Conservation (phyloP, 2,113 vertebrate species). For the Anthoscopus minutus region DNA sequence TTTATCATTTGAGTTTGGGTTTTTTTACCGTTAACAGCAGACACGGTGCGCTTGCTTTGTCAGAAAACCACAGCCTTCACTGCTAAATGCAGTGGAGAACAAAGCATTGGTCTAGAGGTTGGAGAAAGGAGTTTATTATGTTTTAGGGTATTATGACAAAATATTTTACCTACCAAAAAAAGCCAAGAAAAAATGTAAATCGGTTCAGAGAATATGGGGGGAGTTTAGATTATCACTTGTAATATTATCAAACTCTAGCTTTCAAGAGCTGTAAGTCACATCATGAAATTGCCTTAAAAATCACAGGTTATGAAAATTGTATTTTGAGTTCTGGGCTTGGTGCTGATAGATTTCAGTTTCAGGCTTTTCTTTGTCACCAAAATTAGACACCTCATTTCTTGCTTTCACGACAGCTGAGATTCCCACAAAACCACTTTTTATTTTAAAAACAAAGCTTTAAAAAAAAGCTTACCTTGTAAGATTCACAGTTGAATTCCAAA, state of each 20-base stretch:
- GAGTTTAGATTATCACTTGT: neutral
- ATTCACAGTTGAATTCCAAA: neutral
- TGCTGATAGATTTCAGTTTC: neutral
- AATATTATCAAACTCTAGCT: neutral
- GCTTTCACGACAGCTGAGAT: neutral
- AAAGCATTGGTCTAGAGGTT: neutral
- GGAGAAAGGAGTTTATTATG: neutral
- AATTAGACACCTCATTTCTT: neutral
- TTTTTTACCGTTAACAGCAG: neutral
- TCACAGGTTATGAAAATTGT: neutral
- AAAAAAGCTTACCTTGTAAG: neutral
- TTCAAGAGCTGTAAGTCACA: neutral
- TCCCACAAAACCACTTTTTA: neutral
- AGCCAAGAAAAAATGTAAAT: neutral
- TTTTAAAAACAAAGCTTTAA: neutral
- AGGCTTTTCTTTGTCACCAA: neutral
- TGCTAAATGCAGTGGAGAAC: neutral
- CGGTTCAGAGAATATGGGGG: neutral
- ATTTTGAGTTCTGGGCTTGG: neutral
- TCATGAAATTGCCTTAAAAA: neutral
- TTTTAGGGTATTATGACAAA: neutral
- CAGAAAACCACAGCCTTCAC: slow-evolving; percentile 1
- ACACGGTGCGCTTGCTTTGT: neutral
- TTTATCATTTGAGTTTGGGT: neutral
- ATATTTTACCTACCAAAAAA: neutral